These are phyloP conservation scores for Drosophila limbata DNA, from an alignment of 2,888 invertebrate species.

Conservation along the genomic window DNA sequence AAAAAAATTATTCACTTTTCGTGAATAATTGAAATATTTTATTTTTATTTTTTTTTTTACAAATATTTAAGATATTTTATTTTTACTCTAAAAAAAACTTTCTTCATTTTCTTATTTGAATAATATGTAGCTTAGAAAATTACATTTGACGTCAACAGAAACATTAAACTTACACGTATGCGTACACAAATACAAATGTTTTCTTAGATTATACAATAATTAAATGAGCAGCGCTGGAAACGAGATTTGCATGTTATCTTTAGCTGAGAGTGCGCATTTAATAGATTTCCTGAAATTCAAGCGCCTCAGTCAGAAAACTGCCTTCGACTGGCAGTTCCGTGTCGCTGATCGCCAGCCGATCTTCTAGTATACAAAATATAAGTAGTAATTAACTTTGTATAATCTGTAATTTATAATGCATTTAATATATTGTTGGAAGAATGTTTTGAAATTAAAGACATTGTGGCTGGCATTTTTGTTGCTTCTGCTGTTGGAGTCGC, in stretches of 20 bases:
- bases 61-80: too few relatives aligned
- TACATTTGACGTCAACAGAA: neutral
- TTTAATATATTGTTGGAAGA: neutral
- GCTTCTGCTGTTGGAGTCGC: neutral
- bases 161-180: constrained; percentile 5
- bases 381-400: neutral
- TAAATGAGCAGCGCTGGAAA: constrained; percentile 21
- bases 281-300: constrained; percentile 23
- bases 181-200: constrained; percentile 5
- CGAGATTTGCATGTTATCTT: constrained; percentile 43
- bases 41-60: too few relatives aligned
- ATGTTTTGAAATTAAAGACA: neutral
- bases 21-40: too few relatives aligned
- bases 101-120: too few relatives aligned
- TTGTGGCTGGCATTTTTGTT: constrained; percentile 11
- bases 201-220: constrained; percentile 10
- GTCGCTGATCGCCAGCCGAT: constrained; percentile 6
- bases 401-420: neutral
- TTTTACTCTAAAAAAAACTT: too few relatives aligned
- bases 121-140: neutral
- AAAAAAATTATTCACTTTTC: too few relatives aligned
- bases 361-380: neutral
- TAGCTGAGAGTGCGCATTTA: constrained; percentile 4
- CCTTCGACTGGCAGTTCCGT: constrained; percentile 3
- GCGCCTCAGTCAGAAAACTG: neutral